Conservation (phyloP, 2,888 invertebrate genomes). For the Aplocera efformata region DNA sequence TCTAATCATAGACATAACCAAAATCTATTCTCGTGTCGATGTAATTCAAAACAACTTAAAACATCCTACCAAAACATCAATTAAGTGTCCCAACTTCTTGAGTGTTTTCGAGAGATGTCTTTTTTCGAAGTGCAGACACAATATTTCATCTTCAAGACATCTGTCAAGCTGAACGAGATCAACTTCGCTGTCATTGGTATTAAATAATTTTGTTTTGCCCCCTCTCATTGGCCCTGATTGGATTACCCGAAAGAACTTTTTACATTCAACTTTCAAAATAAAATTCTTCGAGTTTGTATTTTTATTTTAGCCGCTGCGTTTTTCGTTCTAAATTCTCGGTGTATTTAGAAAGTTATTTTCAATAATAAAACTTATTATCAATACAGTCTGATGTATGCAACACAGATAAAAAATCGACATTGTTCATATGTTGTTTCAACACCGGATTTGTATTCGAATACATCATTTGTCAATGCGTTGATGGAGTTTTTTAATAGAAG, state of each 20-base stretch:
- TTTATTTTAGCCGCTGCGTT: conserved; percentile 20
- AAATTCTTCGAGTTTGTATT: conserved; percentile 46
- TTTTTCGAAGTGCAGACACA: conserved; percentile 25
- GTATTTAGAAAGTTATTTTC: conserved; percentile 16
- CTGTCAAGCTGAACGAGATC: conserved; percentile 65
- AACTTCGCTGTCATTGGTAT: conserved; percentile 64
- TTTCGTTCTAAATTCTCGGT: conserved; percentile 9
- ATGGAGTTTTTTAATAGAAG: conserved; percentile 18
- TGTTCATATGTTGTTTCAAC: conserved; percentile 60
- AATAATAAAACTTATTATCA: conserved; percentile 18
- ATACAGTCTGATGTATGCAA: conserved; percentile 48
- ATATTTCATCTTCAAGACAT: conserved; percentile 62
- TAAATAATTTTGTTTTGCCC: conserved; percentile 68
- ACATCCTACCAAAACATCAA: conserved; percentile 25
- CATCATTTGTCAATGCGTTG: conserved; percentile 53
- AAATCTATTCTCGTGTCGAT: conserved; percentile 35
- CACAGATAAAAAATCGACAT: conserved; percentile 54
- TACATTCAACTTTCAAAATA: conserved; percentile 54
- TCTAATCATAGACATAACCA: conserved; percentile 49
- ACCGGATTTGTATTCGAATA: conserved; percentile 51
- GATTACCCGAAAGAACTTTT: conserved; percentile 66
- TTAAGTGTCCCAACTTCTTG: conserved; percentile 15
- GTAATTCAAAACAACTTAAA: conserved; percentile 23
- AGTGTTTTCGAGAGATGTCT: conserved; percentile 14
- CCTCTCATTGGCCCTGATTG: conserved; percentile 67